Percentiles rank a stretch among this genome's conserved stretches.
Conservation (phyloP, 2,113 vertebrate genomes). For the Prolemur simus region DNA sequence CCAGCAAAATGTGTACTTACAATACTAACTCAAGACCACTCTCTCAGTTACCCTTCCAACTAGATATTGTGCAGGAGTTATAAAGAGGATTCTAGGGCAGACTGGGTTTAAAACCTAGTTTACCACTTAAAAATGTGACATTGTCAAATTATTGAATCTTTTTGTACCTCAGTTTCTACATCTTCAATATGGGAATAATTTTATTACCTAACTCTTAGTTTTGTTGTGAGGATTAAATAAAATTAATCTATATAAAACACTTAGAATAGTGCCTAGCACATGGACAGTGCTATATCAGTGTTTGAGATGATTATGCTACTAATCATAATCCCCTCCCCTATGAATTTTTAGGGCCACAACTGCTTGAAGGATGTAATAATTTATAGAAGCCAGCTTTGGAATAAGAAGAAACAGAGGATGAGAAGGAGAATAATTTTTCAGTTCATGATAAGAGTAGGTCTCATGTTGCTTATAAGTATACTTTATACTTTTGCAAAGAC, state of each 20-base stretch:
- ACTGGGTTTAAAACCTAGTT: neutral
- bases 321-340: neutral
- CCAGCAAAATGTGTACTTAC: neutral
- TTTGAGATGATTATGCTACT: neutral
- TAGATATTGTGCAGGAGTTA: neutral
- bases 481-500: neutral
- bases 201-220: neutral
- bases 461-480: neutral
- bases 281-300: neutral
- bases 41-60: neutral
- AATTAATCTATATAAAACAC: neutral
- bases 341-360: neutral
- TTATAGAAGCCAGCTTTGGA: neutral
- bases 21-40: neutral
- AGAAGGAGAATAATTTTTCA: neutral
- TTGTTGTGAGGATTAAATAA: conserved; percentile 8
- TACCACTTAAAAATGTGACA: neutral
- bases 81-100: neutral
- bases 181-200: neutral
- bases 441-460: neutral
- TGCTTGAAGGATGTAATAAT: neutral
- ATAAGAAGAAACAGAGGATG: neutral
- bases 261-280: neutral
- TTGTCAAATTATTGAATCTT: neutral
- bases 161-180: neutral